phyloP scores from a whole-genome alignment of 2,113 vertebrate genomes.

The Tyrannus savana region DNA sequence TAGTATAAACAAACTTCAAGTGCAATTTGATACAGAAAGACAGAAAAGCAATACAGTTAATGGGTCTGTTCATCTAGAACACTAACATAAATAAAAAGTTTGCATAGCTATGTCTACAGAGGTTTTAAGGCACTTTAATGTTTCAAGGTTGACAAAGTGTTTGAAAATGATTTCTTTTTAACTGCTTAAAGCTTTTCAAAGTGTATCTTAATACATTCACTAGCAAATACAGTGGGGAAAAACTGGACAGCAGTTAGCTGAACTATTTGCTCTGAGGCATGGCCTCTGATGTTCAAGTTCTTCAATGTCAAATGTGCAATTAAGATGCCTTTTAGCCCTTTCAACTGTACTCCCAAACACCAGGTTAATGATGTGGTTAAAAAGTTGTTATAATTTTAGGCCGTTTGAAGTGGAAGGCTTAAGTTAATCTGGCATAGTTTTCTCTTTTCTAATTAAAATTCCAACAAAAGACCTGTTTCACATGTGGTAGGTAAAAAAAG shows the following conservation, averaged over 20 bases:
- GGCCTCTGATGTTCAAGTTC: constrained; percentile 58
- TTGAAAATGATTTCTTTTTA: constrained; percentile 65
- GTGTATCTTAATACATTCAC: constrained; percentile 69
- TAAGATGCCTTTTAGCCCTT: constrained; percentile 64
- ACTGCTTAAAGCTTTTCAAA: constrained; percentile 76
- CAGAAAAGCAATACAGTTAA: constrained; percentile 74
- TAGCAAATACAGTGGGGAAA: constrained; percentile 62
- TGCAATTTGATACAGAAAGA: constrained; percentile 74
- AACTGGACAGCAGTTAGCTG: constrained; percentile 59
- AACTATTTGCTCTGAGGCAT: constrained; percentile 27
- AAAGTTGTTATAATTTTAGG: background rate
- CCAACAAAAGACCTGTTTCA: background rate
- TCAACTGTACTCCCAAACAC: background rate
- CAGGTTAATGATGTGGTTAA: background rate
- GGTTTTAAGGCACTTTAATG: constrained; percentile 93
- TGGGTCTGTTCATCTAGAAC: constrained; percentile 70
- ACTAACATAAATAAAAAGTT: constrained; percentile 84
- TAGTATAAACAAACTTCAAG: constrained; percentile 70
- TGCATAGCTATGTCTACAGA: constrained; percentile 98
- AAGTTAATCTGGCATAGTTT: background rate
- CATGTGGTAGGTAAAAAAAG: constrained; percentile 34
- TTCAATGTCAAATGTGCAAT: constrained; percentile 48
- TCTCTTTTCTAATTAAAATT: background rate
- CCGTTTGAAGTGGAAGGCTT: background rate
- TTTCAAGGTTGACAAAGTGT: constrained; percentile 73